These are phyloP conservation scores for Platynereis dumerilii DNA, from an alignment of 2,888 invertebrate genomes.

Conservation along the genomic window DNA sequence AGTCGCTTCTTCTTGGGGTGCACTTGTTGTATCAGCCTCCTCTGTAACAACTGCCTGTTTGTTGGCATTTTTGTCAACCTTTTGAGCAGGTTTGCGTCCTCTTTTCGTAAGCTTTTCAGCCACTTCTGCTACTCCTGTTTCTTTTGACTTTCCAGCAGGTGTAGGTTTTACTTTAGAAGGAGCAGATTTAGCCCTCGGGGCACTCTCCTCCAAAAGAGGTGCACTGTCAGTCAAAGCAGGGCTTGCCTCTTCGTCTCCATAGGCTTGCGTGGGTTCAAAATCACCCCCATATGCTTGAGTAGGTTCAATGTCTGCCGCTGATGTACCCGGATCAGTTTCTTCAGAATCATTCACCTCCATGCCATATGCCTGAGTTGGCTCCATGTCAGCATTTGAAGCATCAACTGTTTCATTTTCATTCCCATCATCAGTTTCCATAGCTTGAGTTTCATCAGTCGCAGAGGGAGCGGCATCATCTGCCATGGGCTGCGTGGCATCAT, in stretches of 20 bases:
- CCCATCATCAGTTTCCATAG: not conserved
- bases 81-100: not conserved
- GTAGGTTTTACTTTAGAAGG: not conserved
- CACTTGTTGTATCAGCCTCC: too few relatives aligned
- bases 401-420: not conserved
- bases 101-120: not conserved
- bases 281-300: not conserved
- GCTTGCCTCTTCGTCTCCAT: slow-evolving; percentile 1
- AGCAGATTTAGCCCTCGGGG: not conserved
- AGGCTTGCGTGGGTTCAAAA: not conserved
- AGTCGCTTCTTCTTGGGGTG: too few relatives aligned
- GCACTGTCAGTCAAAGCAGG: not conserved
- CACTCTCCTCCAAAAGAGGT: not conserved
- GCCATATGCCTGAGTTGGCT: not conserved
- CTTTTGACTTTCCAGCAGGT: too few relatives aligned
- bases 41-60: not conserved
- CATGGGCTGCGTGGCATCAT: not conserved
- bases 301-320: not conserved
- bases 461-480: not conserved
- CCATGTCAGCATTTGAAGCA: not conserved
- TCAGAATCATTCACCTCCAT: too few relatives aligned
- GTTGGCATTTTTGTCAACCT: not conserved
- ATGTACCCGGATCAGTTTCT: not conserved
- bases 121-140: too few relatives aligned
- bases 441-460: not conserved